Evolutionary conservation across 2,888 invertebrate genomes (phyloP), one percentile per base, ranked within the genome.

Genomic region (Tenthredo distinguenda): DNA sequence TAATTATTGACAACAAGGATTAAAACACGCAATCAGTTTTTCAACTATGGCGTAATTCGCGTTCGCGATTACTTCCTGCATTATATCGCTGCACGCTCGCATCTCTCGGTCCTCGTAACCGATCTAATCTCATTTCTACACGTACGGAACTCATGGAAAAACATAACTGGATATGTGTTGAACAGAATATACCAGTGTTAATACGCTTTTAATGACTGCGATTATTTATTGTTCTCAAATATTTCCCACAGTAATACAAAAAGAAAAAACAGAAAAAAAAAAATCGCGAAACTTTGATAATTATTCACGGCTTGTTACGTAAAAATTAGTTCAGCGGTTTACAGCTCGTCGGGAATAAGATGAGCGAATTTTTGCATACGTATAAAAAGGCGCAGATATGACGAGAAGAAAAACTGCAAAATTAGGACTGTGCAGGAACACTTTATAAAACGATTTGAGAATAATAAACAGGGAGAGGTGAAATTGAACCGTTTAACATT

Each of bases 141-240:
- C 31, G 65, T 31, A 31, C 21, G 21, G 3, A 72, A 40, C 21
- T 4, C 21, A 43, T 43, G 26, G 21, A 26, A 71, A 71, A 71
- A n/a, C 18, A 37, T 71, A 37, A 40, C 50, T 55, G 55, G 26
- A 55, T 55, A 55, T 21, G n/a, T 31, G 68, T 77, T 47, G 9
- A 31, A 55, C 37, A 40, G 1, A 40, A 50, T n/a, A 62, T 26
- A 81, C 9, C 40, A 21, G 7, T 21, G 18, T 81, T 81, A 81
- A 81, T 81, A 81, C 40, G 62, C 62, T 81, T 81, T 81, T 81
- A 40, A 81, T 81, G 62, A 81, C 81, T 21, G 31, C 31, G 31
- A n/a, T 77, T 31, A 50, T 77, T 77, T 21, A 55, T 81, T 81
- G 81, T 81, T 81, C 40, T 58, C 37, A 62, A 81, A 62, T 62